Evolutionary conservation across 2,888 invertebrate species (phyloP).

Genomic region (Lasioglossum marginatum): DNA sequence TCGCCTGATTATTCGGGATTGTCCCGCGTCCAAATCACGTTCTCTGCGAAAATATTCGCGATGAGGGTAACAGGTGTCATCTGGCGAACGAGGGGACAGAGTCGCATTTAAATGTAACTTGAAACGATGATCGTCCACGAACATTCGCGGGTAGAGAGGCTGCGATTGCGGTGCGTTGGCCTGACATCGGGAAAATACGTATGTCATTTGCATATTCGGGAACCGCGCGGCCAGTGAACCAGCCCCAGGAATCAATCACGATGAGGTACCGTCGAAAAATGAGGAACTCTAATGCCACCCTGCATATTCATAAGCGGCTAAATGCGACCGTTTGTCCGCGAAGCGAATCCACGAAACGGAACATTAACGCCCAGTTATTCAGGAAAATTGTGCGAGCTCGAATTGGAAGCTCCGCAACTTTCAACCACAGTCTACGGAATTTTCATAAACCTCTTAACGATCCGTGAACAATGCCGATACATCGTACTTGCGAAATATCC

Average conservation of each 20-base stretch:
- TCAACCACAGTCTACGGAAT: too few species aligned
- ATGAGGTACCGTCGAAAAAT: conserved; percentile 28
- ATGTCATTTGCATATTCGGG: conserved; percentile 44
- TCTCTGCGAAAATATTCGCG: conserved; percentile 6
- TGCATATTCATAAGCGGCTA: conserved; percentile 21
- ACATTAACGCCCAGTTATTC: neutral
- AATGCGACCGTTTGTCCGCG: neutral
- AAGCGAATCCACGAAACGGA: neutral
- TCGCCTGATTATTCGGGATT: conserved; percentile 11
- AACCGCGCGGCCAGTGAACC: conserved; percentile 7
- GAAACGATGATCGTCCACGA: conserved; percentile 11
- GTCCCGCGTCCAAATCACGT: neutral
- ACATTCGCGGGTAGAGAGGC: neutral
- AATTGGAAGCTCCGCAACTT: neutral
- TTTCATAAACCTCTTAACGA: neutral
- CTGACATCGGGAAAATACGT: conserved; percentile 33
- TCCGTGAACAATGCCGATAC: neutral
- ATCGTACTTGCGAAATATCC: neutral
- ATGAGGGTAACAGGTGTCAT: conserved; percentile 32
- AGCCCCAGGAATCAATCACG: neutral
- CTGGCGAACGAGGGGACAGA: neutral
- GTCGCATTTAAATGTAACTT: conserved; percentile 39
- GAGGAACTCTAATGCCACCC: neutral
- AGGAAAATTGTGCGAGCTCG: neutral
- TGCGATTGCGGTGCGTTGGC: neutral